phyloP scores from a whole-genome alignment of 2,113 vertebrate species.

The Sterna hirundo region DNA sequence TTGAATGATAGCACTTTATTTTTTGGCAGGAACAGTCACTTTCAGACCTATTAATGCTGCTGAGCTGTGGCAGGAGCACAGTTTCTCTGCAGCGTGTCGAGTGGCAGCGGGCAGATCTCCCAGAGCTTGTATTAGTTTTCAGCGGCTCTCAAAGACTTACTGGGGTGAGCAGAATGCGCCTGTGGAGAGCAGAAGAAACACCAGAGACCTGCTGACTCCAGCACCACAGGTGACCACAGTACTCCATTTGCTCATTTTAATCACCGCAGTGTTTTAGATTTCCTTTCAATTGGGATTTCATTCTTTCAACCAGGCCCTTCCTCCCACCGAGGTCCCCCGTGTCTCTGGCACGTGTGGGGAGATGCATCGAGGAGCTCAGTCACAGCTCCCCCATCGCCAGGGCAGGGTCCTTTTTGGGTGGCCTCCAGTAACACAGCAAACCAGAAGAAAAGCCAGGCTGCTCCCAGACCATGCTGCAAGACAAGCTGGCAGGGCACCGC shows the following conservation, averaged over 20 bases:
- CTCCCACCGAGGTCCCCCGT: background rate
- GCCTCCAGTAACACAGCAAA: background rate
- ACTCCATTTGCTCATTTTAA: background rate
- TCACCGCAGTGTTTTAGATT: background rate
- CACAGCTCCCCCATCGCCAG: fast-evolving
- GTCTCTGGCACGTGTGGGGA: background rate
- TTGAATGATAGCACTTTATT: background rate
- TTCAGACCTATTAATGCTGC: background rate
- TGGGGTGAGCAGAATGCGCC: background rate
- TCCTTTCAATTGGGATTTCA: background rate
- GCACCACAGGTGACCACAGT: background rate
- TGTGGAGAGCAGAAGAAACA: background rate
- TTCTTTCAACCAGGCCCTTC: background rate
- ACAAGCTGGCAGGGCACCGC: background rate
- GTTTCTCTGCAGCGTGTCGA: background rate
- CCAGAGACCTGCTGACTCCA: background rate
- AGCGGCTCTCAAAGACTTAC: background rate
- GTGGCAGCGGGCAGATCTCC: background rate
- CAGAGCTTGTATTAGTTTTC: background rate
- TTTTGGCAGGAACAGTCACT: background rate
- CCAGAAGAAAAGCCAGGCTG: background rate
- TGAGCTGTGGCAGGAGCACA: background rate
- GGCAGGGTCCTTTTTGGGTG: background rate
- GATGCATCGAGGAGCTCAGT: background rate
- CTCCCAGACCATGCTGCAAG: background rate